phyloP scores from a whole-genome alignment of 2,113 vertebrate genomes.

The Pelecanoides urinatrix region DNA sequence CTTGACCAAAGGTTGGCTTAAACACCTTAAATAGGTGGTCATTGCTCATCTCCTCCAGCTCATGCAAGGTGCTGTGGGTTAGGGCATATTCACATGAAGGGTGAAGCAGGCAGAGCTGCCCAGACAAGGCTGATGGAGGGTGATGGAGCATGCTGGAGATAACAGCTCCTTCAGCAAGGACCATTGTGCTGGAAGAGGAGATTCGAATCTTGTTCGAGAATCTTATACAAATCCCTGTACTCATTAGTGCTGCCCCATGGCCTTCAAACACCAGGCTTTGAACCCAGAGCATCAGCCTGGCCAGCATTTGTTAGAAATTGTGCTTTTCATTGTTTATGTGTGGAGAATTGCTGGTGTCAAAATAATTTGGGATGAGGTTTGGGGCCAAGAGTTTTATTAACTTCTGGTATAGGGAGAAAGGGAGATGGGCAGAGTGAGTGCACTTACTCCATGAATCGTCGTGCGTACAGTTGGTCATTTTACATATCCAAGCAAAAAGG shows the following conservation, averaged over 20 bases:
- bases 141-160: neutral
- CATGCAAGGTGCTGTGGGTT: neutral
- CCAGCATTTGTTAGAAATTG: neutral
- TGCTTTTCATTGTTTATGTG: neutral
- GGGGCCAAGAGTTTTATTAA: neutral
- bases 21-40: neutral
- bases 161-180: neutral
- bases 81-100: neutral
- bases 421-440: neutral
- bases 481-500: neutral
- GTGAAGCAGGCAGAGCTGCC: neutral
- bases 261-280: neutral
- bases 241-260: neutral
- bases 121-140: neutral
- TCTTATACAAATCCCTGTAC: neutral
- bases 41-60: neutral
- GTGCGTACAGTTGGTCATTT: neutral
- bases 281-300: accelerated
- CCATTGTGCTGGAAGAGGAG: neutral
- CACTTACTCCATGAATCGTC: neutral
- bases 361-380: neutral
- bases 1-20: neutral
- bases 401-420: neutral
- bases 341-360: neutral
- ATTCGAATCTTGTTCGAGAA: neutral